Evolutionary conservation across 2,888 invertebrate genomes (phyloP).

Genomic region (Heliconius sara): DNA sequence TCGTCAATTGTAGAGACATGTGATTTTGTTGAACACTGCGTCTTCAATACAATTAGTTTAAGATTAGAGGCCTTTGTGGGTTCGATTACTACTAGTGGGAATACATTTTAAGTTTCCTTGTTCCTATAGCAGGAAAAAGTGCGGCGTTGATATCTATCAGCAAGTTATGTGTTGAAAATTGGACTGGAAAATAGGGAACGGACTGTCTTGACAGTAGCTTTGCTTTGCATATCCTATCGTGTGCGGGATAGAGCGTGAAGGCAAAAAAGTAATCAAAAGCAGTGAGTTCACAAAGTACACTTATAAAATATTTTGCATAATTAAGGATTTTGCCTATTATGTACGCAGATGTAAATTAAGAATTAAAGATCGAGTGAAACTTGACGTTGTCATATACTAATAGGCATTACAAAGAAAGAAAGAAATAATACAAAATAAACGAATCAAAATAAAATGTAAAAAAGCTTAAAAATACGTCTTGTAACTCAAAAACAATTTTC

Average conservation of each 20-base stretch:
- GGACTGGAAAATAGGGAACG: too few relatives aligned
- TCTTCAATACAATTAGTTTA: constrained; percentile 26
- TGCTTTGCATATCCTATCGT: too few relatives aligned
- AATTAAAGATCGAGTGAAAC: not conserved
- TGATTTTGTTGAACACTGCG: constrained; percentile 43
- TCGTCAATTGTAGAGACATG: constrained; percentile 43
- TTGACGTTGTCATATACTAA: not conserved
- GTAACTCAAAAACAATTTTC: not conserved
- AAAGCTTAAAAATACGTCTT: not conserved
- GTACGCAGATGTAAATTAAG: not conserved
- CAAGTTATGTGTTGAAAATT: too few relatives aligned
- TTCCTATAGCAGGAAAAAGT: not conserved
- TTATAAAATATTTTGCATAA: not conserved
- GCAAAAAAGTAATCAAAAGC: too few relatives aligned
- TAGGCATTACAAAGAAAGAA: not conserved
- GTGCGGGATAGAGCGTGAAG: too few relatives aligned
- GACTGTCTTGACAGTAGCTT: too few relatives aligned
- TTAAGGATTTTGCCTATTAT: not conserved
- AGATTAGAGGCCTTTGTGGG: not conserved
- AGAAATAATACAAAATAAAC: not conserved
- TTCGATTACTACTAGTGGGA: too few relatives aligned
- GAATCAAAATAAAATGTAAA: not conserved
- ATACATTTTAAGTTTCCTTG: not conserved
- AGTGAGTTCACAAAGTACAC: too few relatives aligned
- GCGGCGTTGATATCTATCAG: too few relatives aligned